Conservation (phyloP, 1,140 invertebrate genomes). For the Aphidius ervi region DNA sequence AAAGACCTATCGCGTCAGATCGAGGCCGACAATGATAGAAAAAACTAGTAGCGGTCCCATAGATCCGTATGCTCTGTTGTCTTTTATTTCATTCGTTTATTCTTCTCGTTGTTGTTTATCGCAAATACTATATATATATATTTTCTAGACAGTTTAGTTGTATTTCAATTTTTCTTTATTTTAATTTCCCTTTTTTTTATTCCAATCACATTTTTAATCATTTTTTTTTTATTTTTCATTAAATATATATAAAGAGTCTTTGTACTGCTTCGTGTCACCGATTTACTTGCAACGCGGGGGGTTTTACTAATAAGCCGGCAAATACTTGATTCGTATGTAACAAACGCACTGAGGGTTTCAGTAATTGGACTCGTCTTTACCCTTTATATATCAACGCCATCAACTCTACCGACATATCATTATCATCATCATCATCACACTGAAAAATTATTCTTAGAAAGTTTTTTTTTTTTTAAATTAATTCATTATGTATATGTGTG, state of each 20-base stretch:
- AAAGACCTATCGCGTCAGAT: constrained; percentile 34
- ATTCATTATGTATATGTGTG: background rate
- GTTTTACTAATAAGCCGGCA: constrained; percentile 37
- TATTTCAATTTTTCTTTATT: no score
- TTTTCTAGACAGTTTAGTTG: no score
- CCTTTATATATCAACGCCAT: constrained; percentile 16
- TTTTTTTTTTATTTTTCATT: constrained; percentile 3
- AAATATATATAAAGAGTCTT: background rate
- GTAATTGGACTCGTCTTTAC: constrained; percentile 24
- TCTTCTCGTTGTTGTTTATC: background rate
- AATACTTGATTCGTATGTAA: constrained; percentile 15
- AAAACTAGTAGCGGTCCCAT: constrained; percentile 43
- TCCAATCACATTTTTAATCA: constrained; percentile 1
- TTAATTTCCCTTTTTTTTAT: constrained; percentile 12
- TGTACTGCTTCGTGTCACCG: constrained; percentile 16
- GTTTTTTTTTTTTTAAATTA: constrained; percentile 4
- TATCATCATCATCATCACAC: background rate
- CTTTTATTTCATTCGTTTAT: constrained; percentile 17
- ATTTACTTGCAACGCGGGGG: constrained; percentile 23
- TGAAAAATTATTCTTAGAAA: constrained; percentile 12
- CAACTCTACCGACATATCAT: constrained; percentile 15
- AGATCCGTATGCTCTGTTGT: constrained; percentile 27
- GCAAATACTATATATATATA: background rate
- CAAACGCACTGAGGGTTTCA: constrained; percentile 20
- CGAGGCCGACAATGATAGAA: constrained; percentile 22